phyloP scores from a whole-genome alignment of 1,140 invertebrate species.

The Danaus plexippus region DNA sequence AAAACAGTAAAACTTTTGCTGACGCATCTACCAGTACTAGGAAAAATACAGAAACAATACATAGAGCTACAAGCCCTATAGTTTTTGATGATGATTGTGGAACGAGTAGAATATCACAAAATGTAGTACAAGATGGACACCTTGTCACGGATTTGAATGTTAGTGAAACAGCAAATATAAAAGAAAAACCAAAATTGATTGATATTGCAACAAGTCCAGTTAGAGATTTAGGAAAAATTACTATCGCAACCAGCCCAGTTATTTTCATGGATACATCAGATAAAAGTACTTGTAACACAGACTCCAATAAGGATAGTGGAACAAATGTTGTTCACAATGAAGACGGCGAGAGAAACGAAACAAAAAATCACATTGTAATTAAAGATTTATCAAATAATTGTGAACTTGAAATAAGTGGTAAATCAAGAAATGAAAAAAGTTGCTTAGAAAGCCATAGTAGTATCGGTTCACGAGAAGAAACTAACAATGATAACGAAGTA shows the following conservation, averaged over 20 bases:
- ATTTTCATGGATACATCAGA: not conserved
- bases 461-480: conserved; percentile 27
- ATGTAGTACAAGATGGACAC: conserved; percentile 12
- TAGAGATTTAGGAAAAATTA: conserved; percentile 6
- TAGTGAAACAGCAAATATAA: conserved; percentile 26
- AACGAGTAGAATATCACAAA: not conserved
- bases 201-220: conserved; percentile 28
- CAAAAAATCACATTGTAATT: conserved; percentile 10
- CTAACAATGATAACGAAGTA: conserved; percentile 42
- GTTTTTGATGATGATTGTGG: conserved; percentile 19
- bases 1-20: conserved; percentile 18
- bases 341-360: not conserved
- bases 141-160: conserved; percentile 23
- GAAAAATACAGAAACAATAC: conserved; percentile 12
- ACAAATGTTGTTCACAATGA: no score
- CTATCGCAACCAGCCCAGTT: conserved; percentile 25
- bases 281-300: no score
- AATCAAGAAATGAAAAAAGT: conserved; percentile 25
- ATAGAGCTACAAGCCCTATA: conserved; percentile 29
- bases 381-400: conserved; percentile 16
- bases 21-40: conserved; percentile 37
- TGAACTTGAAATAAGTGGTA: conserved; percentile 24
- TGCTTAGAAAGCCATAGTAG: conserved; percentile 41
- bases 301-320: no score
- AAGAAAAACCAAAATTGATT: conserved; percentile 24